Percentiles rank a stretch among this genome's conserved stretches.
phyloP scores from a whole-genome alignment of 2,888 invertebrate species.

The Phytoseiulus persimilis region DNA sequence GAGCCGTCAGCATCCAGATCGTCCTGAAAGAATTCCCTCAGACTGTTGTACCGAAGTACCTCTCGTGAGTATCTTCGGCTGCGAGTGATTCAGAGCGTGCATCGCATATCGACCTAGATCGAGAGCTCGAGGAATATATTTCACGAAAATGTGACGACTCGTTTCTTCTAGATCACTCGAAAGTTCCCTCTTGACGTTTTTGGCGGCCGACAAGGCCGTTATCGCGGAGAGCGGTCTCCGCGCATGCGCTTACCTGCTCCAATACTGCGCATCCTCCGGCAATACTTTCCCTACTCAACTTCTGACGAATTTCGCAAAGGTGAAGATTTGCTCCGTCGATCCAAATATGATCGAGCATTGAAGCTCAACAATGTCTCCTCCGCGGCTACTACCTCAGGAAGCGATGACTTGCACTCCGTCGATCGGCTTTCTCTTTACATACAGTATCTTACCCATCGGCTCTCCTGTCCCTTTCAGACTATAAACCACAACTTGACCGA shows the following conservation, averaged over 20 bases:
- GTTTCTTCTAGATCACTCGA: not conserved
- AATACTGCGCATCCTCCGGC: not conserved
- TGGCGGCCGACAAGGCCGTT: not conserved
- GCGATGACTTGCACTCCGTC: no score
- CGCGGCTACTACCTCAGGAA: no score
- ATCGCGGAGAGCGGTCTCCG: constrained; percentile 6
- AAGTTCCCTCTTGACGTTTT: not conserved
- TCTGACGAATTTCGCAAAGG: constrained; percentile 19
- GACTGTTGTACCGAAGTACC: not conserved
- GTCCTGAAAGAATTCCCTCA: not conserved
- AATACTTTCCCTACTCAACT: not conserved
- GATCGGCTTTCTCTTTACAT: no score
- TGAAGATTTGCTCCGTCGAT: not conserved
- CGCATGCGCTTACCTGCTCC: not conserved
- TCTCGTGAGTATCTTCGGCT: not conserved
- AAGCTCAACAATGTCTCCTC: no score
- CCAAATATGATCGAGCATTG: no score
- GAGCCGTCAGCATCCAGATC: constrained; percentile 31
- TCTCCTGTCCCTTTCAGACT: constrained; percentile 55
- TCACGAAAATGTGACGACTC: no score
- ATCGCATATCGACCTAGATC: no score
- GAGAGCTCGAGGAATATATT: no score
- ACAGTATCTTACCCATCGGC: no score
- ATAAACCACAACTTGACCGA: constrained; percentile 92
- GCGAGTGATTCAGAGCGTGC: no score